Percentiles rank a stretch among this genome's conserved stretches.
Conservation (phyloP, 2,113 vertebrate genomes). For the Scytalopus superciliaris region DNA sequence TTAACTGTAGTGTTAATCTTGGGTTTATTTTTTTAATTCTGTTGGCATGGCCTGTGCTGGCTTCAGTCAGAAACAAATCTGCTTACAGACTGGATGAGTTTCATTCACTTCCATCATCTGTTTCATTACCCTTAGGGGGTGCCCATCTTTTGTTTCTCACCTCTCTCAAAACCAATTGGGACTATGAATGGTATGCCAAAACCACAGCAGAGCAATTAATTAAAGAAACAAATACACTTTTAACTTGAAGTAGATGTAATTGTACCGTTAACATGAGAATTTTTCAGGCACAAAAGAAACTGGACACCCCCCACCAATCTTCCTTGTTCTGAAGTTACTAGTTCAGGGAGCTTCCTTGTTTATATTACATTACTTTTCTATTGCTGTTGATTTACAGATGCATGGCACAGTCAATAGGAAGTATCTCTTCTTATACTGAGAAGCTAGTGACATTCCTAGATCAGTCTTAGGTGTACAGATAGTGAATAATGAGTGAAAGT, state of each 20-base stretch:
- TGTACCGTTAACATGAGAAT: background rate
- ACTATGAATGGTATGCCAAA: background rate
- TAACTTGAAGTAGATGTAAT: background rate
- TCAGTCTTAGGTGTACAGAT: background rate
- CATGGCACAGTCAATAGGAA: background rate
- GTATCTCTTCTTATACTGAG: background rate
- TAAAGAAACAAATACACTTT: background rate
- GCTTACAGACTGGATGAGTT: background rate
- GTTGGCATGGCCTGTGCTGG: background rate
- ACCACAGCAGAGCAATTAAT: background rate
- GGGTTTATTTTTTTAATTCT: background rate
- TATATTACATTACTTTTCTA: background rate
- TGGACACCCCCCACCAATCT: background rate
- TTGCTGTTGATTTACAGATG: background rate
- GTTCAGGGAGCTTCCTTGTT: background rate
- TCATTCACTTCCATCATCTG: background rate
- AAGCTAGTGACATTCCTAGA: background rate
- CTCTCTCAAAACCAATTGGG: background rate
- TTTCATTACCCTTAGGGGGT: background rate
- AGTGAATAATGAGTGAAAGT: background rate
- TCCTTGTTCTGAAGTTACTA: background rate
- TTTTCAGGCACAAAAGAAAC: background rate
- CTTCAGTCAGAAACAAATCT: background rate
- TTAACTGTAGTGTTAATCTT: background rate
- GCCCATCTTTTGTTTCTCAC: background rate